phyloP scores from a whole-genome alignment of 2,113 vertebrate genomes.

The Labeo catla region DNA sequence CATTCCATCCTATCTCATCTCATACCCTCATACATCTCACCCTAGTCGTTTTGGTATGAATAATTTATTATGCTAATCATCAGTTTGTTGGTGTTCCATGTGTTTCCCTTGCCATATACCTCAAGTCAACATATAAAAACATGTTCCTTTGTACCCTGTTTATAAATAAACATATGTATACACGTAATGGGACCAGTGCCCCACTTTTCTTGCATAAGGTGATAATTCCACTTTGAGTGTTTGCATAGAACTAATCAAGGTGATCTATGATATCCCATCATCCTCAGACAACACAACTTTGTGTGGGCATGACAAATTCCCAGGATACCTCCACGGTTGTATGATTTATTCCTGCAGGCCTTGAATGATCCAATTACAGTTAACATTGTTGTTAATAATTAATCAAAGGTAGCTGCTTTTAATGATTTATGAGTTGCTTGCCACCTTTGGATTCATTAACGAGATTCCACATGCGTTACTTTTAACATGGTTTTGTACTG shows the following conservation, averaged over 20 bases:
- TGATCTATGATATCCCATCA: constrained; percentile 35
- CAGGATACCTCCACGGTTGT: constrained; percentile 22
- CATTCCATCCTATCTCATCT: background rate
- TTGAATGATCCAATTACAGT: constrained; percentile 65
- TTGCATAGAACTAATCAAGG: background rate
- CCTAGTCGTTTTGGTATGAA: background rate
- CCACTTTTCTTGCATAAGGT: background rate
- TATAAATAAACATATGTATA: constrained; percentile 52
- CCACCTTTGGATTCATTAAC: constrained; percentile 65
- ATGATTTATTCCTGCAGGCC: constrained; percentile 54
- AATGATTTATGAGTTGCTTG: constrained; percentile 64
- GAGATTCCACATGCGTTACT: constrained; percentile 34
- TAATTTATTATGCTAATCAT: background rate
- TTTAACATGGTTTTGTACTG: constrained; percentile 23
- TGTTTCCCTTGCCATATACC: background rate
- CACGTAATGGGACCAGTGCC: constrained; percentile 13
- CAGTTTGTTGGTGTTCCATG: background rate
- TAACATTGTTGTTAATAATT: constrained; percentile 64
- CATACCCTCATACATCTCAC: background rate
- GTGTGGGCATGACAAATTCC: constrained; percentile 35
- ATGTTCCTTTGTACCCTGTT: constrained; percentile 6
- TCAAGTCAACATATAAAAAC: background rate
- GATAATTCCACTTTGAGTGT: constrained; percentile 33
- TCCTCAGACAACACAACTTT: constrained; percentile 40
- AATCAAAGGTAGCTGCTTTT: constrained; percentile 65